Evolutionary conservation across 2,113 vertebrate species (phyloP).

Genomic region (Ailurus styani): DNA sequence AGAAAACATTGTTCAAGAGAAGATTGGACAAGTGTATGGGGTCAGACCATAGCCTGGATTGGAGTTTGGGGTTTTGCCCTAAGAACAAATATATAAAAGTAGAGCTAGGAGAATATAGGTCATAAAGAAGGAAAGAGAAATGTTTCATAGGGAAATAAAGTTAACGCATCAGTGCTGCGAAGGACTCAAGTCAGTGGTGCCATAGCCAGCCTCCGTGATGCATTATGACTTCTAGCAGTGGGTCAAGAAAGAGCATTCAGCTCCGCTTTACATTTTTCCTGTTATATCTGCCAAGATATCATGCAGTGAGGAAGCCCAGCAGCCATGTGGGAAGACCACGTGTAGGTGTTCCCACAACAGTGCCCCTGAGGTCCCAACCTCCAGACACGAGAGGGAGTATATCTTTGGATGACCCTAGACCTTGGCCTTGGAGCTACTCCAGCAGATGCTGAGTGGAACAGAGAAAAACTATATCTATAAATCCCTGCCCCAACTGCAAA

Average conservation of each 20-base stretch:
- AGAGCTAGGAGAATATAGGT: not conserved
- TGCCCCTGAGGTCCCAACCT: not conserved
- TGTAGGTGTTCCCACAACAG: not conserved
- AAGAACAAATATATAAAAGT: not conserved
- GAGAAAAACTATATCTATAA: not conserved
- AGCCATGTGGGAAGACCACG: too few species aligned
- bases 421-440: not conserved
- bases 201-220: not conserved
- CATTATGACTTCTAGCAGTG: not conserved
- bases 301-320: not conserved
- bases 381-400: rapidly evolving
- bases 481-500: not conserved
- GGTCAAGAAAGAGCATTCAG: not conserved
- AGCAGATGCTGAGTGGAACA: not conserved
- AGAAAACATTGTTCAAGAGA: not conserved
- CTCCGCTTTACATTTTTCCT: not conserved
- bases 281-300: not conserved
- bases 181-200: not conserved
- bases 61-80: not conserved
- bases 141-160: not conserved
- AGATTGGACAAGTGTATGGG: not conserved
- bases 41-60: not conserved
- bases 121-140: not conserved
- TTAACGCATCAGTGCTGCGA: not conserved
- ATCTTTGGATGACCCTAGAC: not conserved